Evolutionary conservation across 2,888 invertebrate species (phyloP), one percentile per base, ranked within the genome.

Genomic region (Drosophila bunnanda): DNA sequence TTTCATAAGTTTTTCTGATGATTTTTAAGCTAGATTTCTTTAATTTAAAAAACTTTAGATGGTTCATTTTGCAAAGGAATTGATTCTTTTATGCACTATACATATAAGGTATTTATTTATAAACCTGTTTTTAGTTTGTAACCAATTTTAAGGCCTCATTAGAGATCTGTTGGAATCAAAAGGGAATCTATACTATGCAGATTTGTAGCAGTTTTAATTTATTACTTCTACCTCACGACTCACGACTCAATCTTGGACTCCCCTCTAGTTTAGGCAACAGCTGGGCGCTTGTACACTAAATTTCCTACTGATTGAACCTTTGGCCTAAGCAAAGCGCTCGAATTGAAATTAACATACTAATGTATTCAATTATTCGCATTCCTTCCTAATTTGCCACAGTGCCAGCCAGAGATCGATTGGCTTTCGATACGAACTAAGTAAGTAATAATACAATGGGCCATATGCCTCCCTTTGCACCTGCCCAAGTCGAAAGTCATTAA

Each of bases 281-380:
- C 61, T 60, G 61, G 20, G 22, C 30, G 25, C 50, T 41, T 32
- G 50, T 50, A 30, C 61, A 50, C 65, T 46, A 20, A 44, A 17
- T 54, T 41, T 48, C 10, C 38, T 46, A n/a, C 67, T 55, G 67
- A 67, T 67, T 67, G 55, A 67, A 67, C 36, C 67, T 57, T 71
- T 71, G 72, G 62, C 72, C 55, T 50, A 38, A 56, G 34, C 53
- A 57, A 69, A 46, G 56, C 59, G 62, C 36, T 25, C 20, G 22
- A 30, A 53, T 5, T 41, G n/a, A 66, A 79, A 81, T 81, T 79
- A 68, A 22, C 82, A 77, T 77, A 71, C 75, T 71, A 79, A 76
- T 71, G 65, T 65, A 72, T 79, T 73, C 73, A 79, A 78, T 76
- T 78, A 76, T 44, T 69, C 36, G n/a, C n/a, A 65, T 65, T 75